Conservation (phyloP, 2,797 vertebrate genomes). For the Acanthopagrus latus region DNA sequence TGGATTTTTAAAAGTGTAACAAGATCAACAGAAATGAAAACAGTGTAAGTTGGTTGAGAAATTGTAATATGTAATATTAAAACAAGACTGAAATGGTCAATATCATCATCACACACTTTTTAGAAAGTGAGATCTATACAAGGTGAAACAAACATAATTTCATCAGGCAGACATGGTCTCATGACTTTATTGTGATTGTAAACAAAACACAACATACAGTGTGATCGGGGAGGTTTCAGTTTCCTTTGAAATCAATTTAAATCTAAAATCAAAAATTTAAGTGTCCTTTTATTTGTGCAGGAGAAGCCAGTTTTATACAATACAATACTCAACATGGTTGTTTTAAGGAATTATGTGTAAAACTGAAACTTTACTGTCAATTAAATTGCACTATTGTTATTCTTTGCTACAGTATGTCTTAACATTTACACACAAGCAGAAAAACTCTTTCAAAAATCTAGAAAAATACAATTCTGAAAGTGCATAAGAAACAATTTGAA, state of each 20-base stretch:
- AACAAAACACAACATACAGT: constrained; percentile 39
- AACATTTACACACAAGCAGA: neutral
- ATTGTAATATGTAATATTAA: neutral
- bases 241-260: constrained; percentile 6
- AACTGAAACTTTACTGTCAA: neutral
- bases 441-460: constrained; percentile 16
- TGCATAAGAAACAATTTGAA: constrained; percentile 23
- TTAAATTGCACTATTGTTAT: constrained; percentile 40
- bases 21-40: neutral
- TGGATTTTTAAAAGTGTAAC: neutral
- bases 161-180: neutral
- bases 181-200: constrained; percentile 64
- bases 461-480: constrained; percentile 40
- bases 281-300: constrained; percentile 12
- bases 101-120: neutral
- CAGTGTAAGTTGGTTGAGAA: neutral
- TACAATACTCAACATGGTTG: neutral
- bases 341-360: constrained; percentile 7
- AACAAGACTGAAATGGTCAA: neutral
- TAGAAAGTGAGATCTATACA: neutral
- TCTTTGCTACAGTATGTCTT: neutral
- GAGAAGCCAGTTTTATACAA: neutral
- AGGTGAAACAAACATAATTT: neutral
- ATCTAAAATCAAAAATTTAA: neutral
- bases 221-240: constrained; percentile 1